Evolutionary conservation across 2,888 invertebrate genomes (phyloP).

Genomic region (Coecobrya sp.): DNA sequence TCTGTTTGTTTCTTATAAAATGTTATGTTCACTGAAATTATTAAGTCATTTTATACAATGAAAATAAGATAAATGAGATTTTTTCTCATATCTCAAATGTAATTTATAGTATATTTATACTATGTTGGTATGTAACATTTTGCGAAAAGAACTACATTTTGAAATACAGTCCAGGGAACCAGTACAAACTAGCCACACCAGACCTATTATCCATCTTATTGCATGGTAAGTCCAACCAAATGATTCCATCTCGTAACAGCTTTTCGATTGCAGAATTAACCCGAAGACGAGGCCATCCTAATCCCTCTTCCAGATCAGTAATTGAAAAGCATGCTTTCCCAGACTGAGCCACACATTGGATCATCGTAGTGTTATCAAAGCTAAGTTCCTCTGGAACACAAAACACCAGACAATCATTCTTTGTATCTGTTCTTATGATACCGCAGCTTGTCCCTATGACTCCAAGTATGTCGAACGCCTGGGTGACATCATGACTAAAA

Average conservation of each 20-base stretch:
- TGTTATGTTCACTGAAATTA: too few relatives aligned
- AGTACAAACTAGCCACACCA: conserved; percentile 91
- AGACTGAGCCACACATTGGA: conserved; percentile 91
- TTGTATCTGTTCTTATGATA: conserved; percentile 91
- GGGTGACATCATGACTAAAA: conserved; percentile 95
- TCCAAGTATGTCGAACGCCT: conserved; percentile 97
- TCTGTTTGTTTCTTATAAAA: too few relatives aligned
- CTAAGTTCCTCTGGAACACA: conserved; percentile 98
- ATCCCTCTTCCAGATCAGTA: conserved; percentile 90
- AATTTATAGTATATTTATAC: too few relatives aligned
- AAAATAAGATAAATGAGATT: too few relatives aligned
- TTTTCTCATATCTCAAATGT: too few relatives aligned
- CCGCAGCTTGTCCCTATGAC: conserved; percentile 98
- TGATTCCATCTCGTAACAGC: conserved; percentile 96
- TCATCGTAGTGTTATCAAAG: conserved; percentile 96
- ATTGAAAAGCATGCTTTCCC: conserved; percentile 90
- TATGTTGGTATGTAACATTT: too few relatives aligned
- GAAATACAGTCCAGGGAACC: conserved; percentile 95
- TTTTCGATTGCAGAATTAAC: conserved; percentile 93
- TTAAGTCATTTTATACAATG: too few relatives aligned
- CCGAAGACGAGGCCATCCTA: conserved; percentile 93
- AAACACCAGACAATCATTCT: conserved; percentile 94
- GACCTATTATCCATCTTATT: too few relatives aligned
- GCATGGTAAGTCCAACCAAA: conserved; percentile 94
- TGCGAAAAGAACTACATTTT: neutral